Evolutionary conservation across 2,888 invertebrate species (phyloP), one percentile per base, ranked within the genome.

Genomic region (Notodonta ziczac): DNA sequence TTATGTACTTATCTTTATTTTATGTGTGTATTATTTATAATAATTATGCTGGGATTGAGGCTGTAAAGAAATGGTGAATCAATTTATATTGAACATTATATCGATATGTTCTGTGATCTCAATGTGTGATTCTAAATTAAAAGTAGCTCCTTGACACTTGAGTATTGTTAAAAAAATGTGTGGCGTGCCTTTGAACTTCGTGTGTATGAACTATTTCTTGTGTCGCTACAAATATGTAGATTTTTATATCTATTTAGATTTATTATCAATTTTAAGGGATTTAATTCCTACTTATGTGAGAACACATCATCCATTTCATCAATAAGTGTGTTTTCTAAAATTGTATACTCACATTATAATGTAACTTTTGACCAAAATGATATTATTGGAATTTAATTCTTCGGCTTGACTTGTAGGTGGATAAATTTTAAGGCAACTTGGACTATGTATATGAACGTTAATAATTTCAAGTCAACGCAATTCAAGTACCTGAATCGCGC

Each of bases 131-230:
- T n/a, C 6, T 32, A 32, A 39, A 56, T 42, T 39, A 56, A 56
- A 2, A 2, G 24, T 24, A 35, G n/a, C 40, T 56, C 9, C 40
- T 73, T 61, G 56, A 60, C 4, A 65, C 67, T 24, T 16, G 16
- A 73, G 70, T 76, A 74, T 72, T 76, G 67, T 69, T 69, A 61
- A 62, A 67, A 67, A 48, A 61, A 57, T 61, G 69, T 65, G 63
- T 71, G 77, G 80, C 57, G 77, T 84, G 83, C 81, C 83, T 82
- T 81, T 60, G n/a, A 76, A 66, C 60, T 77, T 72, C 62, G 68
- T 69, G 63, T 70, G 69, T 53, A 56, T 7, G 63, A 69, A 58
- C 60, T 53, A 52, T 52, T 48, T 48, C 14, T 48, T 16, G 32
- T 52, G 52, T 35, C 52, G 12, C 52, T 52, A 52, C 4, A 12